A percentile compares a stretch with the other conserved stretches of the same genome.
Evolutionary conservation across 2,888 invertebrate genomes (phyloP).

Genomic region (Eulithis prunata): DNA sequence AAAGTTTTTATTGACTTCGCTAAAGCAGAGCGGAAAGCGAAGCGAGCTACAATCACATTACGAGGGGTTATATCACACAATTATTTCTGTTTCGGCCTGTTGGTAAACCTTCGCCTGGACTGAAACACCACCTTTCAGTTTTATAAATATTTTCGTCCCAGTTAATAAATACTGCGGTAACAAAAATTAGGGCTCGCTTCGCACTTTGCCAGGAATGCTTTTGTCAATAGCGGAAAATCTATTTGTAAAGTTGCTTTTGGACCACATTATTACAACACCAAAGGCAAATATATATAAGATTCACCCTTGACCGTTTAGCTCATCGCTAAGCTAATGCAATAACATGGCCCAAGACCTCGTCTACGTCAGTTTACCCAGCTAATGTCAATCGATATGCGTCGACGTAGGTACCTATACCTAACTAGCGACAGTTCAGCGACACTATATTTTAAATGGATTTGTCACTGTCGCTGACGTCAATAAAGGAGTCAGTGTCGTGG

Average conservation of each 20-base stretch:
- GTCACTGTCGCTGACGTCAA: slow-evolving; percentile 25
- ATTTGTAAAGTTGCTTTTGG: neutral
- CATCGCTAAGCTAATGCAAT: slow-evolving; percentile 19
- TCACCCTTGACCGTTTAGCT: slow-evolving; percentile 10
- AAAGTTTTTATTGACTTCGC: slow-evolving; percentile 1
- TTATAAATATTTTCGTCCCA: too few species aligned
- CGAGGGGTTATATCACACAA: too few species aligned
- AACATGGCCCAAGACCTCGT: slow-evolving; percentile 12
- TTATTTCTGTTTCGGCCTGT: too few species aligned
- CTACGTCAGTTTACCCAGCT: slow-evolving; percentile 11
- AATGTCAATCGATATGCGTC: slow-evolving; percentile 22
- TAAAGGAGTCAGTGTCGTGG: slow-evolving; percentile 22
- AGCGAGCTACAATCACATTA: neutral
- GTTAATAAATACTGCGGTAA: too few species aligned
- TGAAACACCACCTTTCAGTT: too few species aligned
- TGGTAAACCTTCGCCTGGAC: too few species aligned
- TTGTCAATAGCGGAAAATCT: too few species aligned
- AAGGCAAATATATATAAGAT: neutral
- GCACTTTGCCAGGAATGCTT: too few species aligned
- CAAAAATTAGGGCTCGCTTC: too few species aligned
- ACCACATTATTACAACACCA: neutral
- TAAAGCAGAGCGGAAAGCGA: slow-evolving; percentile 1
- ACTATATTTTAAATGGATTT: slow-evolving; percentile 9
- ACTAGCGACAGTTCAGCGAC: slow-evolving; percentile 19
- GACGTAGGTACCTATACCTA: neutral